Percentiles rank a stretch among this genome's conserved stretches.
Conservation (phyloP, 2,113 vertebrate genomes). For the Shinisaurus crocodilurus region DNA sequence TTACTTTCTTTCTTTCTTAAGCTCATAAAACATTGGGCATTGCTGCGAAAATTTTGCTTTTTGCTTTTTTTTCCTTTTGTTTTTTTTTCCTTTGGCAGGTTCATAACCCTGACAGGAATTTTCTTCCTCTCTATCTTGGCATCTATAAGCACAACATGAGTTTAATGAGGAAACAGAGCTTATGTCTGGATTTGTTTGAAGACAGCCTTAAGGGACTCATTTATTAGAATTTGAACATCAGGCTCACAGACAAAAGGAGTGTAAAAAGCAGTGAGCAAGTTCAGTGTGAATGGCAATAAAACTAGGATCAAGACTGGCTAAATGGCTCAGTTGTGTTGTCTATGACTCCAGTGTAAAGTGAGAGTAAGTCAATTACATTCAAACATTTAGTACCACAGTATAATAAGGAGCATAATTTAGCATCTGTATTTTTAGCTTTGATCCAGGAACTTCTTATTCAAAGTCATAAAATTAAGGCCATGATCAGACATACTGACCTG, state of each 20-base stretch:
- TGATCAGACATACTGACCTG: not conserved
- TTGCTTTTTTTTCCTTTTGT: not conserved
- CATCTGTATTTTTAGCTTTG: not conserved
- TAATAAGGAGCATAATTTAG: not conserved
- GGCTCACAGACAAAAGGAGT: constrained; percentile 19
- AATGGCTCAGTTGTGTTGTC: not conserved
- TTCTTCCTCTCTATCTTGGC: constrained; percentile 20
- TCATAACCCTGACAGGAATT: constrained; percentile 35
- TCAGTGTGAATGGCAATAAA: constrained; percentile 16
- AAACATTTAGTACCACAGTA: constrained; percentile 3
- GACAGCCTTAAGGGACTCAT: constrained; percentile 10
- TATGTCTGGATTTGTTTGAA: constrained; percentile 13
- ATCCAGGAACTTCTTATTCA: not conserved
- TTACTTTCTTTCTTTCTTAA: not conserved
- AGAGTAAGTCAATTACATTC: not conserved
- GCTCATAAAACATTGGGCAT: not conserved
- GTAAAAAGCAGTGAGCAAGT: constrained; percentile 26
- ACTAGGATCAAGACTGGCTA: not conserved
- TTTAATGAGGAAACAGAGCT: constrained; percentile 40
- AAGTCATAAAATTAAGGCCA: not conserved
- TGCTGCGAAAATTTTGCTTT: not conserved
- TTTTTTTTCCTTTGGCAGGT: constrained; percentile 4
- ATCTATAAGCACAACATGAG: not conserved
- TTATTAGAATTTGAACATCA: constrained; percentile 31
- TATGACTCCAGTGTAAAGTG: not conserved